These are phyloP conservation scores for Anthoscopus minutus DNA, from an alignment of 2,113 vertebrate species.

Conservation along the genomic window DNA sequence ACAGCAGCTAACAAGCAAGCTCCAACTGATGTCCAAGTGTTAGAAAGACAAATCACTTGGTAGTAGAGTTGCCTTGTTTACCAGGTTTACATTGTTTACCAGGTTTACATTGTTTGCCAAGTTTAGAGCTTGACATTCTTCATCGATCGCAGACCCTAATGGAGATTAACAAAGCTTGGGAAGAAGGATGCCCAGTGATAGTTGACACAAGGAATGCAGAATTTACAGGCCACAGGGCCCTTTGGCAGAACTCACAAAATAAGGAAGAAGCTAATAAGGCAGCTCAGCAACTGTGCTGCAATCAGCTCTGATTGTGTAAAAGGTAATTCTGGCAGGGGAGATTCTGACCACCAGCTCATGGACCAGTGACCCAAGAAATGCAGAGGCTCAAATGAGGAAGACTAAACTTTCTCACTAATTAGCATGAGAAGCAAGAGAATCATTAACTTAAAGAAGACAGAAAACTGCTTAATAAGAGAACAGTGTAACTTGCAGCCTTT, in stretches of 20 bases:
- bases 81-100: neutral
- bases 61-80: neutral
- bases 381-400: neutral
- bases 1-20: neutral
- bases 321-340: neutral
- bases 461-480: neutral
- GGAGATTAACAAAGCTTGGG: neutral
- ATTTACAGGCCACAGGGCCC: neutral
- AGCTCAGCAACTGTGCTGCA: neutral
- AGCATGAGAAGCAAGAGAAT: neutral
- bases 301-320: neutral
- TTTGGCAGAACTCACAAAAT: neutral
- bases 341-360: neutral
- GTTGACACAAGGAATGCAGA: neutral
- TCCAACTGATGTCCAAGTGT: neutral
- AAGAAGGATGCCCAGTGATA: neutral
- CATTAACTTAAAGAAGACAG: neutral
- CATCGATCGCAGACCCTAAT: neutral
- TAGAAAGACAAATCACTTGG: neutral
- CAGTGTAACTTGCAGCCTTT: neutral
- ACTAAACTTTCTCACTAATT: neutral
- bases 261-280: neutral
- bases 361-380: neutral
- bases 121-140: neutral
- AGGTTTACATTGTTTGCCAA: neutral